Base-by-base conservation (phyloP, 2,888 invertebrate species). In the Mimumesa dahlbomi region DNA sequence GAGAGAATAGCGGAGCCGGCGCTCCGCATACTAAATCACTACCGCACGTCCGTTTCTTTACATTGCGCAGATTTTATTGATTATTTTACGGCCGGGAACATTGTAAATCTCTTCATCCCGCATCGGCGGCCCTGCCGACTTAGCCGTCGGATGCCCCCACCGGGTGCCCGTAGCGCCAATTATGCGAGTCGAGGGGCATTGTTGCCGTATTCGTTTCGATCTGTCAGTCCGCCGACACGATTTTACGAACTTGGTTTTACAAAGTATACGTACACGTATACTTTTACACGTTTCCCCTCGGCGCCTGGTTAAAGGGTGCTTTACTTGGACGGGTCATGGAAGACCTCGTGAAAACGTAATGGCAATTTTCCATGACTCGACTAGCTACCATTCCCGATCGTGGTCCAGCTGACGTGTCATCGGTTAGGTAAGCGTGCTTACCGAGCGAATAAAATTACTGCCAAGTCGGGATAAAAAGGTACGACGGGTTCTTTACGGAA, bases 81-180 rank as follows among this genome's bases (percentile, higher is more conserved):
- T 88, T 88, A 88, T 88, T 88, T 88, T 88, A 88, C 84, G 86
- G 84, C 84, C 85, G 79, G 80, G 86, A 87, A 87, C 87, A 88
- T 85, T 88, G 88, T 88, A 88, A 88, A 88, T 88, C 88, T 88
- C 87, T 87, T 87, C 84, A 88, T 87, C 81, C 84, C 75, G 80
- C 79, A 80, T 81, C 80, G 81, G 75, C 74, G 79, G 78, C 81
- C 82, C 79, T 53, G 36, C 78, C 63, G 81, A 77, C 79, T 31
- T 13, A 18, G 62, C 70, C 73, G 67, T 66, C 64, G 56, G 75
- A 73, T 67, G 67, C 71, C 68, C 72, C 72, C 70, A 73, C 63
- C 70, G 75, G 63, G 75, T 79, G 81, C 75, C 79, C 69, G 78
- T 82, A 75, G 75, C 76, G 84, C 85, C 86, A 86, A 86, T 86